Percentiles rank a stretch among this genome's conserved stretches.
phyloP scores from a whole-genome alignment of 2,113 vertebrate species.

The Leptocoma aspasia region DNA sequence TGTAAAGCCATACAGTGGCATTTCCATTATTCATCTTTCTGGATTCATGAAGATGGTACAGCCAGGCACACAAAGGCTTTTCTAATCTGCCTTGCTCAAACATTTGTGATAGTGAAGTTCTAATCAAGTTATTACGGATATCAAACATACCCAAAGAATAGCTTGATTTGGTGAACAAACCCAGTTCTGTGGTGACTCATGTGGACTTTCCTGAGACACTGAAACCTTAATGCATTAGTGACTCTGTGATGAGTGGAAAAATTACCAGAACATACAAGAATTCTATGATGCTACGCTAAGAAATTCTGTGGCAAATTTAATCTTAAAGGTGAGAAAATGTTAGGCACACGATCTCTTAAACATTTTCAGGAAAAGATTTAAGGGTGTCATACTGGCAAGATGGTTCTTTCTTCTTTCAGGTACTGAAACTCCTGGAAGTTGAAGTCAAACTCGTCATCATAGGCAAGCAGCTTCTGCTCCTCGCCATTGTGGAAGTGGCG shows the following conservation, averaged over 20 bases:
- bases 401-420: constrained; percentile 78
- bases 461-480: constrained; percentile 80
- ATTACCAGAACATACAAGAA: background rate
- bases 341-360: background rate
- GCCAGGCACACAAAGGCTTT: background rate
- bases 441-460: constrained; percentile 85
- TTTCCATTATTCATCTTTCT: background rate
- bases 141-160: background rate
- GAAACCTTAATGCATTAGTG: background rate
- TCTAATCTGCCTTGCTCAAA: background rate
- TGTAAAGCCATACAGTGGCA: rapidly evolving
- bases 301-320: background rate
- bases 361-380: background rate
- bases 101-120: background rate
- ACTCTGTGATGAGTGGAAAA: background rate
- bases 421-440: constrained; percentile 91
- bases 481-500: constrained; percentile 80
- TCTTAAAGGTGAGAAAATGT: background rate
- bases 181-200: background rate
- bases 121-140: background rate
- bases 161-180: background rate
- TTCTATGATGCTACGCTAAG: background rate
- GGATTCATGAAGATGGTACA: background rate
- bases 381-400: constrained; percentile 75
- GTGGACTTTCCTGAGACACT: background rate